phyloP scores from a whole-genome alignment of 1,140 invertebrate genomes.

The Venturia canescens region DNA sequence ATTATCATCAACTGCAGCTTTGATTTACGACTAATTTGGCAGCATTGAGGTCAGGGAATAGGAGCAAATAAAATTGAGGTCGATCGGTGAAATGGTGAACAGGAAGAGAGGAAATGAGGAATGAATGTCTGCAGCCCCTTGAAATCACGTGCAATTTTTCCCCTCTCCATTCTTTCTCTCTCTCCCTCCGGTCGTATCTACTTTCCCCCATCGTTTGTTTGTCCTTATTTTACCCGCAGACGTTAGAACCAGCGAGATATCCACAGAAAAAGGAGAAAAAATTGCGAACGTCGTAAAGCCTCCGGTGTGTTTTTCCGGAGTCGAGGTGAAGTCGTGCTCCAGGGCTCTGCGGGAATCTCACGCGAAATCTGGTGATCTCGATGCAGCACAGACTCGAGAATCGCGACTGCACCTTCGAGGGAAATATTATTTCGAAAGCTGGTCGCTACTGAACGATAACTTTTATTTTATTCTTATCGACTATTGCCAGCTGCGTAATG shows the following conservation, averaged over 20 bases:
- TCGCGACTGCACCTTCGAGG: too few relatives aligned
- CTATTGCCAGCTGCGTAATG: too few relatives aligned
- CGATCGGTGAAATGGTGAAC: slow-evolving; percentile 16
- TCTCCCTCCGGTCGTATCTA: not conserved
- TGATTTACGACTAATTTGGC: not conserved
- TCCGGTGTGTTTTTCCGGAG: slow-evolving; percentile 7
- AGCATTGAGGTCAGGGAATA: not conserved
- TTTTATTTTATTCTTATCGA: not conserved
- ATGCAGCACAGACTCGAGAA: too few relatives aligned
- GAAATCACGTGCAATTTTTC: not conserved
- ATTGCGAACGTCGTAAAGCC: slow-evolving; percentile 2
- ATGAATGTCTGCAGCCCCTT: not conserved
- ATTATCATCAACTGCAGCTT: not conserved
- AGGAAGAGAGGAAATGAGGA: not conserved
- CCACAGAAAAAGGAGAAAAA: not conserved
- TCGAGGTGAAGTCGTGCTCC: not conserved
- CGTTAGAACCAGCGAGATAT: not conserved
- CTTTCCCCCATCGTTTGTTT: slow-evolving; percentile 5
- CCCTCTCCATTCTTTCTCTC: not conserved
- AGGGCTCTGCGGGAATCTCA: not conserved
- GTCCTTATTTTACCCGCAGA: not conserved
- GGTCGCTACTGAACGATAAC: not conserved
- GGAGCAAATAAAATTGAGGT: not conserved
- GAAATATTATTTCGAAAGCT: not conserved
- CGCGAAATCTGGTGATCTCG: too few relatives aligned